Evolutionary conservation across 1,140 invertebrate species (phyloP).

Genomic region (Linepithema humile): DNA sequence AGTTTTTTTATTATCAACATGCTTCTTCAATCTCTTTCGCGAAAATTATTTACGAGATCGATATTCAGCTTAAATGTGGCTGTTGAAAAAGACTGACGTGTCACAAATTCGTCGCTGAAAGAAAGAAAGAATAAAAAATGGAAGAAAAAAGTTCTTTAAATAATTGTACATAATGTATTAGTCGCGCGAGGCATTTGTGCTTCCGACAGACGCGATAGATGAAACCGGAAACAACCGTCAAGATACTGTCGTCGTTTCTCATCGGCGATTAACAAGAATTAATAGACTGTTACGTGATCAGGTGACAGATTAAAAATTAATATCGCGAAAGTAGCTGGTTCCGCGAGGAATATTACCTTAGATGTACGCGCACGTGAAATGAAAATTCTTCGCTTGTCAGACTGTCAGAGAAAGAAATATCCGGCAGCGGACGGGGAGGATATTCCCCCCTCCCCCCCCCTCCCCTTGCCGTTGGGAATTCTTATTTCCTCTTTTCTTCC

Average conservation of each 20-base stretch:
- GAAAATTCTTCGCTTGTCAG: constrained; percentile 30
- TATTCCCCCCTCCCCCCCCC: background rate
- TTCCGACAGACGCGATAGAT: background rate
- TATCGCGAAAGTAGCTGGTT: constrained; percentile 23
- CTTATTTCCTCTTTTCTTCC: constrained; percentile 19
- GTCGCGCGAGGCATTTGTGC: background rate
- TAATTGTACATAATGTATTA: background rate
- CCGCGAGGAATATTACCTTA: constrained; percentile 44
- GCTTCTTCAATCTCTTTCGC: background rate
- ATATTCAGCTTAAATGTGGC: background rate
- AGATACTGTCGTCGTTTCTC: background rate
- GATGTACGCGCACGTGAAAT: background rate
- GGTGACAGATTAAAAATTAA: constrained; percentile 55
- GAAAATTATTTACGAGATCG: background rate
- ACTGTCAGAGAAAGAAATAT: constrained; percentile 42
- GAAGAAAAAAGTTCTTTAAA: too few species aligned
- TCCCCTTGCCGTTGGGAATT: constrained; percentile 47
- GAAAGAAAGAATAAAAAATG: background rate
- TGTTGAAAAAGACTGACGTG: background rate
- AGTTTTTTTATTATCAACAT: background rate
- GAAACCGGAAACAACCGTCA: background rate
- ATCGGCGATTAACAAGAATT: background rate
- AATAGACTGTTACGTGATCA: background rate
- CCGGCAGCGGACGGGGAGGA: background rate
- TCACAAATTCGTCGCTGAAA: background rate